These are phyloP conservation scores for Halocynthia roretzi DNA, from an alignment of 23 tunicate species.

Conservation along the genomic window DNA sequence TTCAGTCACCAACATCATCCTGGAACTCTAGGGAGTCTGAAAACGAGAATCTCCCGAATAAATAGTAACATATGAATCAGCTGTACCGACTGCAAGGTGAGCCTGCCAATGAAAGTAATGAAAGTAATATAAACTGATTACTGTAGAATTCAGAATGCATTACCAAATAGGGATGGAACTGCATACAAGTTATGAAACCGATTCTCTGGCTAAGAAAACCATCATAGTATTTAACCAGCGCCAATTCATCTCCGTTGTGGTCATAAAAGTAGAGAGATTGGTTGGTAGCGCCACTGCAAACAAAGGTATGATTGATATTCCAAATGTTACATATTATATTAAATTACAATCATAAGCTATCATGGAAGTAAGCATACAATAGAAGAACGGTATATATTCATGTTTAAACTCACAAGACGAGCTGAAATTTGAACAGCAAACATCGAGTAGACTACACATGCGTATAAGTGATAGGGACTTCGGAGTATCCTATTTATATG, in stretches of 20 bases:
- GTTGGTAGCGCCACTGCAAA: constrained; percentile 28
- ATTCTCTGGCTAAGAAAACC: constrained; percentile 80
- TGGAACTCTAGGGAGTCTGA: background rate
- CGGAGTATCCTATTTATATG: too few relatives aligned
- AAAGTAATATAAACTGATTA: background rate
- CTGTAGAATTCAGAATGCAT: background rate
- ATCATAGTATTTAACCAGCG: constrained; percentile 58
- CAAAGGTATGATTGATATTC: background rate
- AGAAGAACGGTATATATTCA: too few relatives aligned
- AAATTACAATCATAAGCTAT: background rate
- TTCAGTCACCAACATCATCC: too few relatives aligned
- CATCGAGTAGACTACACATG: background rate
- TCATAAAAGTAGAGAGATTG: constrained; percentile 47
- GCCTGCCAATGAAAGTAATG: constrained; percentile 35
- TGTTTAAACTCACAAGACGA: too few relatives aligned
- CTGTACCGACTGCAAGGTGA: constrained; percentile 81
- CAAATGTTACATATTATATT: background rate
- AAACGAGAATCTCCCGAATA: constrained; percentile 52
- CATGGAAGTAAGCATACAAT: background rate
- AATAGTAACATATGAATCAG: constrained; percentile 65
- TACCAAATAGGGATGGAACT: constrained; percentile 68
- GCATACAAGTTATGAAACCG: constrained; percentile 50
- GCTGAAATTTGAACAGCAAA: background rate
- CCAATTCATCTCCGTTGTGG: constrained; percentile 63
- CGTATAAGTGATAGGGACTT: too few relatives aligned